Percentiles rank a stretch among this genome's conserved stretches.
Conservation (phyloP, 2,888 invertebrate genomes). For the Ornithoptera priamus region DNA sequence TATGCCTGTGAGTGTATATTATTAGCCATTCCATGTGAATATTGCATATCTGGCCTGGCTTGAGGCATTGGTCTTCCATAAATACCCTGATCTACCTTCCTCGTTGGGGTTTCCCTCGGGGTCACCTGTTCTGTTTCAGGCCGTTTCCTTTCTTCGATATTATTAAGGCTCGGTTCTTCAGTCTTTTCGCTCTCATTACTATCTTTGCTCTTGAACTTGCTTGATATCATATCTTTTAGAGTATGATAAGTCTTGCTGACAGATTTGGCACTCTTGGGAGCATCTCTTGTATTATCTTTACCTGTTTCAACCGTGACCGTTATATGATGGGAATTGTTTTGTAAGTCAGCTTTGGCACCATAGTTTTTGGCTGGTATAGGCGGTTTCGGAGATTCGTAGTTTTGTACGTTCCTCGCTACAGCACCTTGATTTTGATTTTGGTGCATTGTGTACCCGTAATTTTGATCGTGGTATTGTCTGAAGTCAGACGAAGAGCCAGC, state of each 20-base stretch:
- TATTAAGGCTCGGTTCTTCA: slow-evolving; percentile 80
- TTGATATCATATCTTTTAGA: slow-evolving; percentile 90
- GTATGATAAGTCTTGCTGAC: slow-evolving; percentile 90
- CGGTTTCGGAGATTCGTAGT: slow-evolving; percentile 70
- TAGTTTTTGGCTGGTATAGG: slow-evolving; percentile 75
- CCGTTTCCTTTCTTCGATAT: slow-evolving; percentile 80
- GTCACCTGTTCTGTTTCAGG: slow-evolving; percentile 68
- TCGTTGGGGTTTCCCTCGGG: slow-evolving; percentile 65
- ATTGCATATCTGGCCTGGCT: slow-evolving; percentile 72
- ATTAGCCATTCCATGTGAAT: slow-evolving; percentile 61
- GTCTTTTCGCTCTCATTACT: slow-evolving; percentile 77
- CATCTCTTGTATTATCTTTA: slow-evolving; percentile 79
- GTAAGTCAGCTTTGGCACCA: slow-evolving; percentile 55
- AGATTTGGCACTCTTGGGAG: slow-evolving; percentile 82
- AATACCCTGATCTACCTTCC: slow-evolving; percentile 80
- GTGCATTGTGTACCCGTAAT: slow-evolving; percentile 75
- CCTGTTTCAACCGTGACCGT: slow-evolving; percentile 81
- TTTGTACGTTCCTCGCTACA: slow-evolving; percentile 63
- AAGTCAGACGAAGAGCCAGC: slow-evolving; percentile 74
- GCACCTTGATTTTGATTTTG: slow-evolving; percentile 62
- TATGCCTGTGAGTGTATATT: slow-evolving; percentile 57
- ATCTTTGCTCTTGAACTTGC: slow-evolving; percentile 85
- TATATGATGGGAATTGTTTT: slow-evolving; percentile 74
- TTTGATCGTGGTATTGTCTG: slow-evolving; percentile 76
- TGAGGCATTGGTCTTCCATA: slow-evolving; percentile 82